phyloP scores from a whole-genome alignment of 2,888 invertebrate species.

The Priocnemis perturbator region DNA sequence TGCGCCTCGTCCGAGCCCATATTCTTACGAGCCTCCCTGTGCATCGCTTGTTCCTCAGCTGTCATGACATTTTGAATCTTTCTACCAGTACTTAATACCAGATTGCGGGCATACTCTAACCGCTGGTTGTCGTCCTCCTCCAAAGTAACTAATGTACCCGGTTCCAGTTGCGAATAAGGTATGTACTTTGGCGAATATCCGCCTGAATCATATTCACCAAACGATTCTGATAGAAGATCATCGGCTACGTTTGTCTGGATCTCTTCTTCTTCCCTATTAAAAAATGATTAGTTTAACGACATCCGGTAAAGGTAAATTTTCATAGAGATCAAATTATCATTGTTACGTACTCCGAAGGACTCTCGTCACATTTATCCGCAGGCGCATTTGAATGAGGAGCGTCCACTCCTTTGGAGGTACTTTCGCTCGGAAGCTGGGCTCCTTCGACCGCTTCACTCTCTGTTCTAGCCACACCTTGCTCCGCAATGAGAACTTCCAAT shows the following conservation, averaged over 20 bases:
- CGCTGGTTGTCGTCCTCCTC: conserved; percentile 86
- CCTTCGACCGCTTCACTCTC: conserved; percentile 65
- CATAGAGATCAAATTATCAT: neutral
- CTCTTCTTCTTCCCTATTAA: conserved; percentile 67
- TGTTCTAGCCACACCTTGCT: conserved; percentile 81
- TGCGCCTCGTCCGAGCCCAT: conserved; percentile 92
- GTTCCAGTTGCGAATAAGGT: conserved; percentile 80
- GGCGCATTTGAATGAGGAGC: conserved; percentile 54
- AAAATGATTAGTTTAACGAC: neutral
- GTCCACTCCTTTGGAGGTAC: conserved; percentile 58
- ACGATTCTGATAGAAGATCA: conserved; percentile 77
- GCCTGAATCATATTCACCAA: conserved; percentile 86
- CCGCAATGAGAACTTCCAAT: conserved; percentile 91
- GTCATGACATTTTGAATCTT: conserved; percentile 78
- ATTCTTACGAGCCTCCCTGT: conserved; percentile 88
- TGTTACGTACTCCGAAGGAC: conserved; percentile 63
- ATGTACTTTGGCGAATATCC: conserved; percentile 90
- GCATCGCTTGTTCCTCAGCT: conserved; percentile 80
- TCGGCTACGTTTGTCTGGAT: conserved; percentile 70
- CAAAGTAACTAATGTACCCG: conserved; percentile 85
- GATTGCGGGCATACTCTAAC: conserved; percentile 83
- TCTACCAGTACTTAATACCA: conserved; percentile 80
- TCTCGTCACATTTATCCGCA: conserved; percentile 70
- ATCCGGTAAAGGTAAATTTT: neutral
- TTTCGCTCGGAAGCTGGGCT: conserved; percentile 64